A percentile compares a stretch with the other conserved stretches of the same genome.
Evolutionary conservation across 1,140 invertebrate genomes (phyloP).

Genomic region (Wasmannia auropunctata): DNA sequence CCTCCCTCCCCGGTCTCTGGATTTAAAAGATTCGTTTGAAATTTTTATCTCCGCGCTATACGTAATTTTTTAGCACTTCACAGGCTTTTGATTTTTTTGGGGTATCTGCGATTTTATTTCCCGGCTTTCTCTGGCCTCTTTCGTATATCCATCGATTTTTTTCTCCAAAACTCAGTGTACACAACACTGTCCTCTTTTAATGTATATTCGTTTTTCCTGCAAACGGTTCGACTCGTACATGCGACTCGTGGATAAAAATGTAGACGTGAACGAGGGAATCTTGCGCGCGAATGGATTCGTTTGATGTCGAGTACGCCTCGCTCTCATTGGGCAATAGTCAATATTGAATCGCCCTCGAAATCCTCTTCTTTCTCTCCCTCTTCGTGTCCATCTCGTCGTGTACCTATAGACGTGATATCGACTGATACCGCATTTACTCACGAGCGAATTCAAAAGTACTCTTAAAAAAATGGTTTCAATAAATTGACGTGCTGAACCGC

Average conservation of each 20-base stretch:
- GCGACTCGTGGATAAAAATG: constrained; percentile 31
- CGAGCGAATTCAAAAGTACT: background rate
- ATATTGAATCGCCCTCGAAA: constrained; percentile 58
- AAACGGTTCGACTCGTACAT: background rate
- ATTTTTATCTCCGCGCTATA: background rate
- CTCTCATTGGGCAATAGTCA: constrained; percentile 50
- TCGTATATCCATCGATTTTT: background rate
- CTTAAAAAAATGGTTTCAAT: background rate
- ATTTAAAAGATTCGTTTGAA: background rate
- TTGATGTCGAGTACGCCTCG: constrained; percentile 47
- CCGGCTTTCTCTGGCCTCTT: background rate
- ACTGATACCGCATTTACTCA: constrained; percentile 10
- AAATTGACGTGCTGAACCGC: background rate
- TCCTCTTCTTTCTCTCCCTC: constrained; percentile 18
- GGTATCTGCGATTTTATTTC: background rate
- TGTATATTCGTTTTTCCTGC: constrained; percentile 15
- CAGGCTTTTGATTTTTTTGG: background rate
- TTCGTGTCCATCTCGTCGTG: constrained; percentile 19
- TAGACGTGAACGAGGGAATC: constrained; percentile 52
- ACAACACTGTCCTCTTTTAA: background rate
- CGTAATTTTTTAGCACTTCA: background rate
- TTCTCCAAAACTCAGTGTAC: background rate
- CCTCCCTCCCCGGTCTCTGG: background rate
- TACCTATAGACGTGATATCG: constrained; percentile 11
- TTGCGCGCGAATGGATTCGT: constrained; percentile 51